Evolutionary conservation across 2,888 invertebrate genomes (phyloP), one percentile per base, ranked within the genome.

Genomic region (Lasioglossum villosulum): DNA sequence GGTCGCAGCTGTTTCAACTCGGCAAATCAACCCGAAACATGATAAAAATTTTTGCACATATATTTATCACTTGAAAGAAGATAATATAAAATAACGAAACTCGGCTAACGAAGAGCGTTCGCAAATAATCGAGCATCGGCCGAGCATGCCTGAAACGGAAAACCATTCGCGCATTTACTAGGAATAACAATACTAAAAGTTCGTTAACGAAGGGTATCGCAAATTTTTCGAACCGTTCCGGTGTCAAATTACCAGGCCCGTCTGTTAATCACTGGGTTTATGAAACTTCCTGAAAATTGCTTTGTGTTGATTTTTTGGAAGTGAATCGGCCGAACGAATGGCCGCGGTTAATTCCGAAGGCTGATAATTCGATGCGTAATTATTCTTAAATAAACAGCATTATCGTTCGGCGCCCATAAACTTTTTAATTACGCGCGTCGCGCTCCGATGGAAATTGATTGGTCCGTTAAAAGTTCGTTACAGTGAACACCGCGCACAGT

Each of bases 401-500:
- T 68, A 68, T 68, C 68, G 37, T 37, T 68, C 37, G 37, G 3
- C 34, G 12, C 0, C 12, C 23, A 68, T 37, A 19, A 34, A 68
- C 19, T 68, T 68, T 68, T 37, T 68, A 68, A 68, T 68, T 37
- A 68, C 37, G 19, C 19, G 19, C 8, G 63, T 6, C 10, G 37
- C 12, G 0, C 4, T 19, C 37, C 34, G 68, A 68, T 68, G 37
- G 23, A 37, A 68, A 68, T 68, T 37, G 68, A 68, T 68, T 68
- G 37, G 68, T 10, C 37, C 68, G 68, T 37, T 68, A 68, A 68
- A 68, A 68, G 37, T 37, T 68, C 68, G 68, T 37, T 37, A 37
- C 37, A 23, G 68, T 1, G n/a, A 27, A 37, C 37, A 37, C 23
- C 12, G 68, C 34, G 68, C 52, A 10, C 68, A 37, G 68, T 37